Evolutionary conservation across 2,888 invertebrate species (phyloP), one percentile per base, ranked within the genome.

Genomic region (Gastrophysa polygoni): DNA sequence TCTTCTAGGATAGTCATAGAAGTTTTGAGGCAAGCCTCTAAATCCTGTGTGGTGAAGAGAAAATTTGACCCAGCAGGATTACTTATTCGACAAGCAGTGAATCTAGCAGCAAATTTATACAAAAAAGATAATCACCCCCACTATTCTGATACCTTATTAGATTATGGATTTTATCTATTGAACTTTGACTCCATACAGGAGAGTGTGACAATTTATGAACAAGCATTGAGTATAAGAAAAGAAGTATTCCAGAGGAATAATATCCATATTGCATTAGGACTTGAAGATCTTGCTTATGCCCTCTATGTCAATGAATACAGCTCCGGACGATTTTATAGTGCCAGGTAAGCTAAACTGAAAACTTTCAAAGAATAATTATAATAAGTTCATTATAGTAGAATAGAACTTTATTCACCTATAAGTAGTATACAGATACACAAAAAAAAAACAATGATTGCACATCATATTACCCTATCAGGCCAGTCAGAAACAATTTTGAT

Each of bases 211-310:
- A 89, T 93, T 0, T 96, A 95, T 78, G 82, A 91, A 85, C 87
- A 88, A 76, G 92, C 93, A 0, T 82, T 95, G 64, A 83, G 85
- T 46, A 89, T 92, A 38, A 88, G 93, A 61, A 88, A 88, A 72
- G 82, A 84, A 56, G 89, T 95, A 74, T 95, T 94, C 83, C 93
- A 93, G 0, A 89, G 89, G 75, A 87, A 88, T 78, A 95, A 94
- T 82, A 87, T 96, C 67, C 91, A 92, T 80, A 92, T 96, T 70
- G 96, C 96, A 0, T 87, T 92, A 24, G 93, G 92, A 24, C 92
- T 94, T 80, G 96, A 96, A 82, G 96, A 96, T 83, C 84, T 96
- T 47, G 95, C 96, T 0, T 97, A 96, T 82, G 95, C 95, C 49
- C 88, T 93, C 10, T 97, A 96, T 80, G 95, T 96, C 49, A 89